phyloP scores from a whole-genome alignment of 2,888 invertebrate genomes.

The Agrochola circellaris region DNA sequence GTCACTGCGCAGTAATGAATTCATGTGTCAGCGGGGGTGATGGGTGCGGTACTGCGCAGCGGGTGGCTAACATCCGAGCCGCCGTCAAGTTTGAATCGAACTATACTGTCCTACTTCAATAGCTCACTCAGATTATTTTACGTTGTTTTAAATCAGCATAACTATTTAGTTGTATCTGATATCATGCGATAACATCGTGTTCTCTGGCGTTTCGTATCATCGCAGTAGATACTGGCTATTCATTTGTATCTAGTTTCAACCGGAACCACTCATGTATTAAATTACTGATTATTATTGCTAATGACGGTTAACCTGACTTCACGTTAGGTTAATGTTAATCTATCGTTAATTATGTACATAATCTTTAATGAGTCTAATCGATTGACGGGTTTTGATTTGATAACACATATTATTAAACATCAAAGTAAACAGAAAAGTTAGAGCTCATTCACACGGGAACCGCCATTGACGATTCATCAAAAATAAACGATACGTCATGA shows the following conservation, averaged over 20 bases:
- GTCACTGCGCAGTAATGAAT: too few species aligned
- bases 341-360: constrained; percentile 7
- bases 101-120: neutral
- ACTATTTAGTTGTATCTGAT: neutral
- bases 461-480: too few species aligned
- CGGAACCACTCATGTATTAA: too few species aligned
- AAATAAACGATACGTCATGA: too few species aligned
- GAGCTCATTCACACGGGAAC: too few species aligned
- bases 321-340: neutral
- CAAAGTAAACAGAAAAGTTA: neutral
- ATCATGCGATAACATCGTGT: neutral
- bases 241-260: neutral
- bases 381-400: neutral
- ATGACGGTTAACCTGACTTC: neutral
- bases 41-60: too few species aligned
- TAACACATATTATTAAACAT: neutral
- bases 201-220: neutral
- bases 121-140: neutral
- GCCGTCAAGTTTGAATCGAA: too few species aligned
- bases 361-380: neutral
- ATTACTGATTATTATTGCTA: constrained; percentile 12
- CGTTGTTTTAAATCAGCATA: neutral
- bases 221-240: neutral
- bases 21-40: too few species aligned
- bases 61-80: too few species aligned